Percentiles rank a stretch among this genome's conserved stretches.
Evolutionary conservation across 2,797 vertebrate genomes (phyloP).

Genomic region (Cyprinella venusta): DNA sequence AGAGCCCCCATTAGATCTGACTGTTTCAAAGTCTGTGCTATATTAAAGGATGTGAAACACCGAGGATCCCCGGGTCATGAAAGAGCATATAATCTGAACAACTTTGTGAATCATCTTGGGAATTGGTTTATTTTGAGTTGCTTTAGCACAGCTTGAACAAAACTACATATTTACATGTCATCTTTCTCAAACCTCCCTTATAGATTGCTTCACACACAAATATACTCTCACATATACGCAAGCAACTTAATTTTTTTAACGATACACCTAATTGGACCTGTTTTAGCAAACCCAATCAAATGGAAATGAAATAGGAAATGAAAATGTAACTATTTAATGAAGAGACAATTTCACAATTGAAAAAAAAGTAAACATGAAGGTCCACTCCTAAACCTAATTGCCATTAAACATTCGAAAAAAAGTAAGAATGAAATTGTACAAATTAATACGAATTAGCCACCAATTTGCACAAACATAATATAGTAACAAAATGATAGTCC

Average conservation of each 20-base stretch:
- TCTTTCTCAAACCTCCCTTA: not conserved
- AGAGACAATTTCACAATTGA: not conserved
- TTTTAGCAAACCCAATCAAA: not conserved
- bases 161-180: constrained; percentile 16
- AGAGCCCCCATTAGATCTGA: constrained; percentile 81
- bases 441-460: not conserved
- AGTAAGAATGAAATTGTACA: not conserved
- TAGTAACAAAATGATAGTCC: not conserved
- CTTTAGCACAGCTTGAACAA: constrained; percentile 25
- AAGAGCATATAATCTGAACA: constrained; percentile 75
- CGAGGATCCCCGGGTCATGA: constrained; percentile 67
- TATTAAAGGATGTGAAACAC: constrained; percentile 74
- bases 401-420: not conserved
- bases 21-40: constrained; percentile 70
- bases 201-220: not conserved
- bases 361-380: not conserved
- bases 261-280: not conserved
- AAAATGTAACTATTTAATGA: not conserved
- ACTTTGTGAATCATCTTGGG: constrained; percentile 78
- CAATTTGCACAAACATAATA: no score
- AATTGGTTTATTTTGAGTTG: constrained; percentile 51
- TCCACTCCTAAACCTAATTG: not conserved
- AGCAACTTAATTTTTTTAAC: not conserved
- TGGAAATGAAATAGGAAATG: no score
- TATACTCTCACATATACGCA: not conserved